These are phyloP conservation scores for Ctenomys sociabilis DNA, from an alignment of 2,113 vertebrate species.

Conservation along the genomic window DNA sequence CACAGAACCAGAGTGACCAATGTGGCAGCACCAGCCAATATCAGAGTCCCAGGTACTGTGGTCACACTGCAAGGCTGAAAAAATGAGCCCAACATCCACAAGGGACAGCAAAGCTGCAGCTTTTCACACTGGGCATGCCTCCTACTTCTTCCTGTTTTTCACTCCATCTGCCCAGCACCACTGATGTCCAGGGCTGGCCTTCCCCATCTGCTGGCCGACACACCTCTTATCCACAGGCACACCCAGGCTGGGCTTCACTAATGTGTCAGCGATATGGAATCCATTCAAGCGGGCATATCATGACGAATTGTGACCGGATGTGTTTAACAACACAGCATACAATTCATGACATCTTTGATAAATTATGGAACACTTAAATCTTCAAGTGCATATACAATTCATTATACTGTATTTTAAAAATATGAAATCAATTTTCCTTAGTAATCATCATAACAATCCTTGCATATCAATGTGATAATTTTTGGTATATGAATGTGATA, in stretches of 20 bases:
- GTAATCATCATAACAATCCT: neutral
- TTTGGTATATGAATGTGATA: neutral
- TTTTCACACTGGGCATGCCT: neutral
- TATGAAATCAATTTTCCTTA: constrained; percentile 36
- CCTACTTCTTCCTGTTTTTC: neutral
- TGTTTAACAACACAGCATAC: neutral
- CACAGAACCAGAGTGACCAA: neutral
- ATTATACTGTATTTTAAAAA: neutral
- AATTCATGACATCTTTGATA: neutral
- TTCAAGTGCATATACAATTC: constrained; percentile 28
- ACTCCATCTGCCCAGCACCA: neutral
- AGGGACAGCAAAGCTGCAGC: neutral
- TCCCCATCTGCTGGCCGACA: neutral
- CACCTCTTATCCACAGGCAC: neutral
- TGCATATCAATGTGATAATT: neutral
- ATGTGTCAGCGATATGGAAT: neutral
- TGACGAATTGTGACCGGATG: neutral
- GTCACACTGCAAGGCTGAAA: neutral
- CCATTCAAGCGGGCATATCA: neutral
- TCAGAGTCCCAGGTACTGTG: neutral
- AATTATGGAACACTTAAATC: neutral
- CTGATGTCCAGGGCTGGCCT: neutral
- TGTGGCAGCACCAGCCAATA: neutral
- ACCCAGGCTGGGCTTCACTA: neutral
- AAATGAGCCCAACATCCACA: neutral